Evolutionary conservation across 2,113 vertebrate species (phyloP), one percentile per base, ranked within the genome.

Genomic region (Tenebrosternarchus preto): DNA sequence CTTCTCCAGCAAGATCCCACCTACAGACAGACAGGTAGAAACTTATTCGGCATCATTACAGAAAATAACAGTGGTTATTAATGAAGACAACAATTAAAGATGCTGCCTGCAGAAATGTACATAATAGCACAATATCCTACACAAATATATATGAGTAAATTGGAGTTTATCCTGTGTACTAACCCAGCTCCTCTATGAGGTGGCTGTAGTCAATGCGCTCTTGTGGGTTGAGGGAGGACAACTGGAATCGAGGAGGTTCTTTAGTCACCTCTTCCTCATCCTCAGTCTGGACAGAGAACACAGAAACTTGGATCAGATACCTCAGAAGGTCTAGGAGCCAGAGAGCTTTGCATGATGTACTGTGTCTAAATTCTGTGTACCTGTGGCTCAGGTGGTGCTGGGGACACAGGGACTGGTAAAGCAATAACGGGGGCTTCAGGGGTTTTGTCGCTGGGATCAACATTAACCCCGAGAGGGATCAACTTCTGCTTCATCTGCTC

Each of bases 121-220:
- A 11, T 46, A 19, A 56, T 20, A 25, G 6, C 8, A 56, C 7
- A 22, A 15, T 39, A 27, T 1, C 11, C 27, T 4, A 24, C 50
- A 72, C 25, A 72, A 46, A 29, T 11, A 64, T 64, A 63, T 36
- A n/a, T n/a, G 39, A 43, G 39, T 50, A 15, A 50, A 20, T 5
- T 5, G 12, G 24, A 80, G 20, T 5, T n/a, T 43, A 12, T 73
- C 66, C 17, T 31, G 68, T 20, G 25, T 24, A 77, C 80, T 66
- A 22, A 99, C 98, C 97, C 73, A 99, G 92, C 91, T 98, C 90
- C 89, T 99, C 96, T 87, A 99, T 99, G 79, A 99, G 93, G 84
- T 96, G 95, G 87, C 94, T 96, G 92, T 98, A 99, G 90, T 98
- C 95, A 64, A 98, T 94, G 88, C 96, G 94, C 82, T 99, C 97